phyloP scores from a whole-genome alignment of 2,888 invertebrate species.

The Willowsia nigromaculata region DNA sequence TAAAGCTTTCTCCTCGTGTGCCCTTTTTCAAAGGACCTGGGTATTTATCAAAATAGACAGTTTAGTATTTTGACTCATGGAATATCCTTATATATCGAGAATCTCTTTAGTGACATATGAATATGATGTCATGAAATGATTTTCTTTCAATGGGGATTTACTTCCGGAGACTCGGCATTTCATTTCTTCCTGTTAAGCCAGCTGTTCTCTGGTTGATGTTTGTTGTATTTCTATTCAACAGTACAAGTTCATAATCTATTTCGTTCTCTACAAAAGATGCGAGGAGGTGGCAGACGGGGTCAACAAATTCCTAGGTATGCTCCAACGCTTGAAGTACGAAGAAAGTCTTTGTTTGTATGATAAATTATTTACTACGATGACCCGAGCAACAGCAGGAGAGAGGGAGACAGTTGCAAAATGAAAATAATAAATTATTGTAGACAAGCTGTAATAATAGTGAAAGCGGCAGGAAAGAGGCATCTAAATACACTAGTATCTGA shows the following conservation, averaged over 20 bases:
- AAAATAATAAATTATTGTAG: background rate
- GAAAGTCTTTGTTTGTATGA: background rate
- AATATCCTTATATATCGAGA: too few relatives aligned
- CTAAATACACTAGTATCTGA: background rate
- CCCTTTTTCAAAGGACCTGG: too few relatives aligned
- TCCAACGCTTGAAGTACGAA: background rate
- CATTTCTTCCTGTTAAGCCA: background rate
- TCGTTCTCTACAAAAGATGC: too few relatives aligned
- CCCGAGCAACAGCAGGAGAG: background rate
- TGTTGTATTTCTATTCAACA: background rate
- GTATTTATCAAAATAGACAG: too few relatives aligned
- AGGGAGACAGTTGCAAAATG: background rate
- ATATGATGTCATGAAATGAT: too few relatives aligned
- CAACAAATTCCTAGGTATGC: slow-evolving; percentile 51
- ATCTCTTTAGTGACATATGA: too few relatives aligned
- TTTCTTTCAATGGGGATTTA: background rate
- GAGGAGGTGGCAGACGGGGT: too few relatives aligned
- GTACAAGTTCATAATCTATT: background rate
- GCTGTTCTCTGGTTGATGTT: background rate
- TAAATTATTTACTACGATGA: background rate
- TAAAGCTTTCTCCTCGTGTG: too few relatives aligned
- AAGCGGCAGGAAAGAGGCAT: background rate
- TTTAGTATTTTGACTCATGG: too few relatives aligned
- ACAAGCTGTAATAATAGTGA: background rate
- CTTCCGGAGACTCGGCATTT: background rate